Base-by-base conservation (phyloP, 2,888 invertebrate genomes). In the Halictus ligatus region DNA sequence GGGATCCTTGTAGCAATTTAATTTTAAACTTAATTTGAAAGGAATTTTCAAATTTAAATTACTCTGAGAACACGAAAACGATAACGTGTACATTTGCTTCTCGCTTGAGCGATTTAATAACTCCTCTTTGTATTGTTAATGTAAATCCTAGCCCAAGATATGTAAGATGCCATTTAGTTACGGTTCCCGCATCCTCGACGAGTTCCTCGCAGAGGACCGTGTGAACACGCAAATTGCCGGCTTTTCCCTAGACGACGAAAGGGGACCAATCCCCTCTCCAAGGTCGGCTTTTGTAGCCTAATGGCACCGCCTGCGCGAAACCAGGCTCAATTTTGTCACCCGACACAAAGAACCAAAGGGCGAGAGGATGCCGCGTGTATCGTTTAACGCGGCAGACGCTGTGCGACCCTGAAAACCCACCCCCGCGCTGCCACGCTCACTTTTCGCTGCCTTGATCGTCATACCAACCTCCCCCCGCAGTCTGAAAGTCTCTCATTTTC, bases 251-350 rank as follows among this genome's bases (percentile, higher is more conserved):
- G 64, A 29, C 29, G 15, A 15, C 15, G 64, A 64, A 15, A n/a
- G 64, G 80, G 82, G 67, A 85, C 78, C 69, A n/a, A 7, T 29
- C 67, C 43, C 75, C 58, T 29, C 35, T 29, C 35, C 60, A 71
- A 71, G 67, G 76, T 79, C 58, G 12, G 75, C 64, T 29, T 64
- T 64, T 48, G 74, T 71, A 84, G 84, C 85, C 90, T 89, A 91
- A 91, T 92, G 90, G 91, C 92, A 90, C 88, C 88, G 91, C 89
- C 89, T 86, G 89, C 86, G 86, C 82, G 85, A 69, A 84, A 85
- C 88, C 35, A 82, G 80, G 91, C 88, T 87, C 89, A 90, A 90
- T 90, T 90, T 91, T 91, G 88, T 91, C 91, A 83, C 86, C 75
- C 80, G 75, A 77, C 86, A 90, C 91, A 88, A 84, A 89, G 90